Evolutionary conservation across 2,888 invertebrate genomes (phyloP), one percentile per base, ranked within the genome.

Genomic region (Phortica okadai): DNA sequence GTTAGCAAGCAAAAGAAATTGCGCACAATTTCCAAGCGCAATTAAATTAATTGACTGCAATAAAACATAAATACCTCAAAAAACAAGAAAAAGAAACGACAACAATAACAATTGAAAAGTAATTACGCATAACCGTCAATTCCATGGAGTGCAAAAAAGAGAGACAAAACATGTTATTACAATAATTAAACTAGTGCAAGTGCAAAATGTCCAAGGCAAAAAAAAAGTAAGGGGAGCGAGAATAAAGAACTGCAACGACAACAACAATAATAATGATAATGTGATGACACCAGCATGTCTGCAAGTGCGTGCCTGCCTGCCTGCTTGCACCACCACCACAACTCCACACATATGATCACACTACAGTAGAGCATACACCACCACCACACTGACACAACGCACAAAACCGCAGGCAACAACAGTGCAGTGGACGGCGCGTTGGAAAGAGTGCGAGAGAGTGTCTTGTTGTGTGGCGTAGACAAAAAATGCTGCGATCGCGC

Each of bases 41-140:
- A 85, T 85, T 85, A 84, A 79, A 82, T 86, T 86, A 86, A 85
- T 86, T 86, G 84, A 85, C 81, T 84, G 80, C 84, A 82, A 81
- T 80, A 82, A 79, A 56, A 56, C 84, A 81, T 84, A 82, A 81
- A 84, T 75, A 73, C 25, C 41, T 10, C 21, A 14, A 25, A 73
- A 45, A 25, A 16, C 14, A 45, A 45, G 6, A 25, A 73, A 45
- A 25, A 16, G 41, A 45, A 45, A 69, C 62, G 21, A 21, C 11
- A 25, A 62, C 62, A 50, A 50, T 33, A 45, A 81, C 84, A 85
- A 85, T 86, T 85, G 86, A 83, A 81, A 81, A 80, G 79, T 84
- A 86, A 85, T 86, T 86, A 80, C 84, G 69, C 44, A 69, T n/a
- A 11, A 7, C 21, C 64, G 33, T 3, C 64, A 16, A 33, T 33